Conservation (phyloP, 2,888 invertebrate genomes). For the Hyalella azteca region DNA sequence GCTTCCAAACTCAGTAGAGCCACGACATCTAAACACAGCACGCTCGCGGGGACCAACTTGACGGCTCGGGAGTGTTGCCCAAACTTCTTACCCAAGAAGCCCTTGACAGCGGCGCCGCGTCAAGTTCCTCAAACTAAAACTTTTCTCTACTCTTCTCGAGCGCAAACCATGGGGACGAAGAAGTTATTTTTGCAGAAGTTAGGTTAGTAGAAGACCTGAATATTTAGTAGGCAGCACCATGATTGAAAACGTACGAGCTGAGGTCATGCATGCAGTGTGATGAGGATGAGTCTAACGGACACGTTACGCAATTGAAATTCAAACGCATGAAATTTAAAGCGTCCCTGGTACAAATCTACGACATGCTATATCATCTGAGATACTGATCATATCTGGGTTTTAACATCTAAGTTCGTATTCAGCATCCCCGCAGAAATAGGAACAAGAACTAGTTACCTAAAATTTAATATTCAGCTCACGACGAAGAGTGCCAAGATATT, state of each 20-base stretch:
- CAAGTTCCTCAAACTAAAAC: slow-evolving; percentile 32
- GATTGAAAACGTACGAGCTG: no score
- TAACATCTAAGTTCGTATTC: slow-evolving; percentile 7
- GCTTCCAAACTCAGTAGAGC: slow-evolving; percentile 25
- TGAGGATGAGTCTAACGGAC: no score
- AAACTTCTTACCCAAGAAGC: slow-evolving; percentile 32
- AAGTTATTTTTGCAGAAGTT: neutral
- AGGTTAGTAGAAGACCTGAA: no score
- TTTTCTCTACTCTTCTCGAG: neutral
- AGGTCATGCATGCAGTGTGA: no score
- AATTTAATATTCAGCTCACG: neutral
- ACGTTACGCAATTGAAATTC: no score
- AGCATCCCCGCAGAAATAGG: neutral
- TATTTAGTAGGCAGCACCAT: no score
- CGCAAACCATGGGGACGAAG: neutral
- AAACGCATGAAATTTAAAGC: no score
- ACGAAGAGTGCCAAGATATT: neutral
- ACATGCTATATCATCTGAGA: neutral
- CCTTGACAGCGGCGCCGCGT: slow-evolving; percentile 24
- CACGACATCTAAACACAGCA: slow-evolving; percentile 21
- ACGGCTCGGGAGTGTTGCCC: slow-evolving; percentile 26
- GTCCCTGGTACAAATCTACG: no score
- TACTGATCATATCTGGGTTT: neutral
- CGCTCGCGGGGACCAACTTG: slow-evolving; percentile 9
- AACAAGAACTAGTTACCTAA: neutral